A percentile compares a stretch with the other conserved stretches of the same genome.
Conservation (phyloP, 92 coral and sea anemone species). For the Heteractis magnifica region DNA sequence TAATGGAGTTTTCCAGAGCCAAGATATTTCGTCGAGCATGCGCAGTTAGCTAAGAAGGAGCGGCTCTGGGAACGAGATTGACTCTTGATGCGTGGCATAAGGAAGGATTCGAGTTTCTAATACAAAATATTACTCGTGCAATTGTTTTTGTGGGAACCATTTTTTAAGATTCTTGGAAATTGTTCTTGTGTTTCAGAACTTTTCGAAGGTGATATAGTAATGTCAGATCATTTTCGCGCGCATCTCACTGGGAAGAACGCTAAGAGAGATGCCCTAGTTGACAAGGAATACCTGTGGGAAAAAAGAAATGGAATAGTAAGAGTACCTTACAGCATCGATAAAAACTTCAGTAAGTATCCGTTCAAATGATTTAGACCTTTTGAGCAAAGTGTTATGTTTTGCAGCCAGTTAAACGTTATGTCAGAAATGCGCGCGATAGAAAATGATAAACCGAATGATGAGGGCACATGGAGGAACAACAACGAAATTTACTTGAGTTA, state of each 20-base stretch:
- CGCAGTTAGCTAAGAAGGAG: no score
- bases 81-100: no score
- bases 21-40: no score
- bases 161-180: not conserved
- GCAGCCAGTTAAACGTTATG: no score
- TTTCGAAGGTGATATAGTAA: constrained; percentile 81
- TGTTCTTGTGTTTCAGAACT: constrained; percentile 44
- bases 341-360: constrained; percentile 50
- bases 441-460: no score
- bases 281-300: constrained; percentile 65
- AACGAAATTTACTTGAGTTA: no score
- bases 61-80: no score
- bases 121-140: not conserved
- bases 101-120: not conserved
- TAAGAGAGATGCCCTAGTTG: constrained; percentile 87
- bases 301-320: constrained; percentile 27
- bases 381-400: no score
- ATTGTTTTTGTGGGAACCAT: not conserved
- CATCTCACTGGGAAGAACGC: constrained; percentile 64
- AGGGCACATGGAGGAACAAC: no score
- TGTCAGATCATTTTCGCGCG: constrained; percentile 63
- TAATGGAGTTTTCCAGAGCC: no score
- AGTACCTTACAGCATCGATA: constrained; percentile 64
- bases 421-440: no score
- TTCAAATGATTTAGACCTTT: not conserved